phyloP scores from a whole-genome alignment of 2,888 invertebrate species.

The Dynastes grantii region DNA sequence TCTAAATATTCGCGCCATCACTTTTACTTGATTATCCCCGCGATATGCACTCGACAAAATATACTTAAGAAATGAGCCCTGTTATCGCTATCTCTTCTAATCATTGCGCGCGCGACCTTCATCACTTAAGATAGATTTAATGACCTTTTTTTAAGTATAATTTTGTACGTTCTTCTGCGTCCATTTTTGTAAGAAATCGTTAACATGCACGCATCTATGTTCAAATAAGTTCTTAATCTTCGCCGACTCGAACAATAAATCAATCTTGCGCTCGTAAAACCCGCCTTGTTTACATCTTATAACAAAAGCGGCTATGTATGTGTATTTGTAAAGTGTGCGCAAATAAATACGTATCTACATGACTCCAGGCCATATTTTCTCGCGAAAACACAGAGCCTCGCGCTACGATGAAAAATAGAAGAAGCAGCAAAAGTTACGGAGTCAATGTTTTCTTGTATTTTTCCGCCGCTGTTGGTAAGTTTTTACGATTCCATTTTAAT shows the following conservation, averaged over 20 bases:
- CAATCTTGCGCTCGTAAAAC: neutral
- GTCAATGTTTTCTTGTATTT: constrained; percentile 11
- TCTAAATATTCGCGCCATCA: too few species aligned
- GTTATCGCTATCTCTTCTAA: too few species aligned
- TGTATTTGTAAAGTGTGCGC: neutral
- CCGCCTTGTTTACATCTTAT: neutral
- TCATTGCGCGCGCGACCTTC: too few species aligned
- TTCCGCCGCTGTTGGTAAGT: neutral
- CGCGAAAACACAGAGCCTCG: neutral
- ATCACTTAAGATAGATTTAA: too few species aligned
- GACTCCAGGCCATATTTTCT: neutral
- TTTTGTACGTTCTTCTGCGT: too few species aligned
- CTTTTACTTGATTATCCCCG: too few species aligned
- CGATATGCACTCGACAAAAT: too few species aligned
- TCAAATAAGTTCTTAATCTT: too few species aligned
- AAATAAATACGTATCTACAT: neutral
- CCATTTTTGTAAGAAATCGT: too few species aligned
- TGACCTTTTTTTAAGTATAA: too few species aligned
- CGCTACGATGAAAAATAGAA: neutral
- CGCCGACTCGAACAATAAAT: neutral
- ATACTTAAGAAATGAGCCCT: too few species aligned
- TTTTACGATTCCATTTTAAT: neutral
- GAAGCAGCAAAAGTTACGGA: neutral
- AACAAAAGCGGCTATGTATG: neutral
- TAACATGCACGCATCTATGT: too few species aligned